Percentiles rank a stretch among this genome's conserved stretches.
Evolutionary conservation across 2,113 vertebrate species (phyloP).

Genomic region (human (Homo sapiens)): GRCh38 chrX:129067001-129067500

Average conservation of each 20-base stretch:
- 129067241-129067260: not conserved
- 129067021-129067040: not conserved
- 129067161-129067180: not conserved
- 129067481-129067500: too few species aligned
- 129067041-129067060: not conserved
- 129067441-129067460: too few species aligned
- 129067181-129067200: not conserved
- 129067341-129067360: too few species aligned
- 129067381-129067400: too few species aligned
- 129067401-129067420: too few species aligned
- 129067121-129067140: not conserved
- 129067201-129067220: not conserved
- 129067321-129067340: too few species aligned
- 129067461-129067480: too few species aligned
- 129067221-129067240: not conserved
- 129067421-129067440: too few species aligned
- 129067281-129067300: too few species aligned
- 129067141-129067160: not conserved
- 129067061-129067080: not conserved
- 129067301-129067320: too few species aligned
- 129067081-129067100: not conserved
- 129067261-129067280: too few species aligned
- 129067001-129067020: not conserved
- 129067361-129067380: too few species aligned
- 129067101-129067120: not conserved